Evolutionary conservation across 2,888 invertebrate genomes (phyloP), one percentile per base, ranked within the genome.

Genomic region (Biston betularia): DNA sequence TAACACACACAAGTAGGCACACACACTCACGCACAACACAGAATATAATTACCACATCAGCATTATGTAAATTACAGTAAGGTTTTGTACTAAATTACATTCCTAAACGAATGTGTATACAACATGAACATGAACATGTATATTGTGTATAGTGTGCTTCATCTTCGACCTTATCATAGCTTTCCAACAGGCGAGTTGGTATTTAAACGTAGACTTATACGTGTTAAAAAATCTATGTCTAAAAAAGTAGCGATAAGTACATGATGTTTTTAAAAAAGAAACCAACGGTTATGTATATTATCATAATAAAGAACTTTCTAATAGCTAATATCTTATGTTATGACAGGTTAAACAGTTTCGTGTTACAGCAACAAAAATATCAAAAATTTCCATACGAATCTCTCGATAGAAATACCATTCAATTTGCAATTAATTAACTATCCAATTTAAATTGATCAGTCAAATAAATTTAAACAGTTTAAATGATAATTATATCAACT

Each of bases 341-440:
- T 42, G 40, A 42, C 33, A 54, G 9, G n/a, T n/a, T 40, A 40
- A 42, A 42, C 33, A 33, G 12, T 42, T 44, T 44, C 24, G 42
- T 12, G 4, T 40, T 15, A 34, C 1, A 53, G 40, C 53, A 15
- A 24, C 24, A 24, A 24, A 38, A 38, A 38, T 6, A 9, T 38
- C 38, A 6, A 53, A 14, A 42, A 54, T 54, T 44, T 42, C 4
- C 42, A 54, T 54, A 54, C 12, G n/a, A 54, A 54, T 33, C 2
- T n/a, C 24, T 54, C 12, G 42, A 42, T 24, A 53, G 14, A 50
- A 24, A 50, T 34, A 34, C 33, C 14, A 10, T 6, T 14, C 10
- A 38, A 40, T 40, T 40, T 5, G 0, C 6, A n/a, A 14, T 52
- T 52, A 53, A 40, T 40, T 40, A 40, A 53, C 1, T 40, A 40